Evolutionary conservation across 2,888 invertebrate genomes (phyloP), one percentile per base, ranked within the genome.

Genomic region (Drosophila testacea): DNA sequence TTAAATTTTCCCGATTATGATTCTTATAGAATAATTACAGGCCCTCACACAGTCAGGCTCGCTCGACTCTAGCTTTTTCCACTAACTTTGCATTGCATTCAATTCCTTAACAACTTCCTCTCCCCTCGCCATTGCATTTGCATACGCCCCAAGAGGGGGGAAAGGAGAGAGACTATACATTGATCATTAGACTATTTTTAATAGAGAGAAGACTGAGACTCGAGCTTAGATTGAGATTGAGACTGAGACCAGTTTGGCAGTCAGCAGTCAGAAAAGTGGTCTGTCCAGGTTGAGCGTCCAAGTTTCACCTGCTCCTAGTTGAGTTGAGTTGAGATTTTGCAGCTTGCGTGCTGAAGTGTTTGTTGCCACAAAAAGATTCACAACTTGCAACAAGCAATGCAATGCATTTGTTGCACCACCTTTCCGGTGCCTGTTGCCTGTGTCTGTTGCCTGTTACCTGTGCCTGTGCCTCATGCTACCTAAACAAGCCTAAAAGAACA

Each of bases 141-240:
- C 83, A 83, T 83, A 81, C 50, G 44, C 27, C 42, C 16, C 11
- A 13, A n/a, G 30, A 16, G 48, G 0, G 34, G 13, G 48, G 0
- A 11, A 11, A 4, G 34, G 10, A 48, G 22, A 6, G 9, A 22
- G 16, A 6, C 38, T 28, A 22, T 63, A 61, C 83, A 82, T 71
- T 79, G 83, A 83, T 84, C 89, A 84, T 84, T 84, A 84, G 83
- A 84, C 89, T 87, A 84, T 84, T 84, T 89, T 89, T 84, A 89
- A 84, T 84, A 84, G 88, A 50, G 54, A 22, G 44, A 46, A 36
- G 56, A 56, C 30, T 46, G 60, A 55, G 62, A 42, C 30, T 10
- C 27, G 66, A 48, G 41, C 50, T 32, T 34, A 51, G 44, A 41
- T 34, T 22, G n/a, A 50, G 48, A 59, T 34, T 22, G n/a, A 50